phyloP scores from a whole-genome alignment of 2,113 vertebrate genomes.

The Mastomys coucha region DNA sequence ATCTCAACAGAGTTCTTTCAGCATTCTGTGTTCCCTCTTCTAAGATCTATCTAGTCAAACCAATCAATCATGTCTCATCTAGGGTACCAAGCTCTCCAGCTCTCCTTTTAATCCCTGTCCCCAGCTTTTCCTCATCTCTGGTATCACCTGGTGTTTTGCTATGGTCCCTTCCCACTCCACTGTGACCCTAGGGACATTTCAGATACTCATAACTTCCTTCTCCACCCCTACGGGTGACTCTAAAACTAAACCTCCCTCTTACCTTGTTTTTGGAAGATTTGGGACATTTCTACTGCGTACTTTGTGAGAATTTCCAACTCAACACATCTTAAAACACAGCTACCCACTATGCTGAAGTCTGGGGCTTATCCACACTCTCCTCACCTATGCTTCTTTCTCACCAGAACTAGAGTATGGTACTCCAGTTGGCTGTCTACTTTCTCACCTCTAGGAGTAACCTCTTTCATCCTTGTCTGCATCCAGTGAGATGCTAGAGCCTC shows the following conservation, averaged over 20 bases:
- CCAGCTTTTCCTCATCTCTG: not conserved
- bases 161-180: accelerated
- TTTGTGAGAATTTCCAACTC: not conserved
- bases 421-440: not conserved
- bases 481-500: not conserved
- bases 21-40: not conserved
- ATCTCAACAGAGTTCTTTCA: too few species aligned
- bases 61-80: not conserved
- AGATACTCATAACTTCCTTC: too few species aligned
- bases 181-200: not conserved
- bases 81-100: not conserved
- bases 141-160: not conserved
- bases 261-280: not conserved
- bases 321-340: not conserved
- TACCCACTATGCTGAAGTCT: not conserved
- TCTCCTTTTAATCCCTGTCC: too few species aligned
- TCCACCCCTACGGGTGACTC: not conserved
- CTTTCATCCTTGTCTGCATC: not conserved
- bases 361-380: not conserved
- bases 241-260: not conserved
- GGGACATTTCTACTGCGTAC: not conserved
- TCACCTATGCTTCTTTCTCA: too few species aligned
- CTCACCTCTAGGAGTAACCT: not conserved
- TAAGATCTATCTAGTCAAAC: not conserved
- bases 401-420: accelerated